These are phyloP conservation scores for Trinectes maculatus DNA, from an alignment of 2,113 vertebrate genomes.

Conservation along the genomic window DNA sequence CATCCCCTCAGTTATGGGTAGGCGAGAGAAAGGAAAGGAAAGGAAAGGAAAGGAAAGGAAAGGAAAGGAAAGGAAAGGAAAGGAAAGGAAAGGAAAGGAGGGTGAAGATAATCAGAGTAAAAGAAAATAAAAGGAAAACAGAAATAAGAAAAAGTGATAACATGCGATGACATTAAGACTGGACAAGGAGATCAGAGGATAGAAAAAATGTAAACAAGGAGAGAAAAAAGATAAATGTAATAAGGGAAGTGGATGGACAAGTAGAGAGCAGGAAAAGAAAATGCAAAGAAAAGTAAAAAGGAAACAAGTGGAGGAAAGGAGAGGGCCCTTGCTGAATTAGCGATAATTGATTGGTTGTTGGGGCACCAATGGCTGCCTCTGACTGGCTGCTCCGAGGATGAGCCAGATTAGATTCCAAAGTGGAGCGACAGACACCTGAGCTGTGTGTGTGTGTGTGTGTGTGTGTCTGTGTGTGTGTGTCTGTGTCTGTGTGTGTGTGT, in stretches of 20 bases:
- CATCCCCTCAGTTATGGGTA: slow-evolving; percentile 83
- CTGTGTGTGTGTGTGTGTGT: slow-evolving; percentile 44
- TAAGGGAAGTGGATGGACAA: neutral
- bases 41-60: neutral
- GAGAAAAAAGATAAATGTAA: neutral
- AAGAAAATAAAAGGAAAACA: slow-evolving; percentile 59
- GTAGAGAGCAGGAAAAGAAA: neutral
- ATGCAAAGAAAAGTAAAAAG: neutral
- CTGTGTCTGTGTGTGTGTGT: slow-evolving; percentile 51
- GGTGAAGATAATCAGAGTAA: no score
- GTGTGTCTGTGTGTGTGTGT: slow-evolving; percentile 41
- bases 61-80: neutral
- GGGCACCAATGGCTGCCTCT: slow-evolving; percentile 86
- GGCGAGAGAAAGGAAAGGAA: neutral
- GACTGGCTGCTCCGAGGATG: slow-evolving; percentile 94
- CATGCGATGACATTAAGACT: neutral
- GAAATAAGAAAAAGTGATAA: neutral
- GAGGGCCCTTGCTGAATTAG: slow-evolving; percentile 88
- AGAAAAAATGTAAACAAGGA: slow-evolving; percentile 11
- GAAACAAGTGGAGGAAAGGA: neutral
- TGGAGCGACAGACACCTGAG: slow-evolving; percentile 90
- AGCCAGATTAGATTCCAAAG: slow-evolving; percentile 94
- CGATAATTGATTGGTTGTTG: slow-evolving; percentile 94
- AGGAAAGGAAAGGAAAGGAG: neutral
- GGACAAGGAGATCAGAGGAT: neutral